Conservation (phyloP, 2,113 vertebrate species). For the Emydura subglobosa region DNA sequence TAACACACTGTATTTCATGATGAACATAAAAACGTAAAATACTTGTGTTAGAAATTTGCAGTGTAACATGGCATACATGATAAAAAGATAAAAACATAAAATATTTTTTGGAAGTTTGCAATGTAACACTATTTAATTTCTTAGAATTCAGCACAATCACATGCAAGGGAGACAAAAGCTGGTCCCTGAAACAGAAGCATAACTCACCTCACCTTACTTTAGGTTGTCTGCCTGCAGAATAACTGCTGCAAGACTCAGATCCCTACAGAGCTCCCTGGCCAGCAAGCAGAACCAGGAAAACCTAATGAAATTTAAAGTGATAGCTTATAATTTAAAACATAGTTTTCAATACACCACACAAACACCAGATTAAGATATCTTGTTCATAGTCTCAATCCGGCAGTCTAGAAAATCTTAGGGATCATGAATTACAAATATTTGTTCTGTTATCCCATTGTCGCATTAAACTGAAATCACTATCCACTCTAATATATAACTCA, state of each 20-base stretch:
- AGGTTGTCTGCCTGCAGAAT: neutral
- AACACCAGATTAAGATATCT: neutral
- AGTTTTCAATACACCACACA: neutral
- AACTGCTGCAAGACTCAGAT: neutral
- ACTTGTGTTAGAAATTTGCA: neutral
- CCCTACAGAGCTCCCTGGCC: neutral
- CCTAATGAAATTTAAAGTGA: neutral
- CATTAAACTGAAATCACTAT: neutral
- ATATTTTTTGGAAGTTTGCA: neutral
- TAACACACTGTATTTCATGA: neutral
- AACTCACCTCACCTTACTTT: neutral
- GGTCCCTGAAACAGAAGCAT: neutral
- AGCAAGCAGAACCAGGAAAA: neutral
- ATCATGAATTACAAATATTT: neutral
- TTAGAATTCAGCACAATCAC: neutral
- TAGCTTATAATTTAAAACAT: too few relatives aligned
- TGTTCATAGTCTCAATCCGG: neutral
- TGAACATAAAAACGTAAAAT: neutral
- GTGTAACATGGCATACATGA: neutral
- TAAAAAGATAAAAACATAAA: neutral
- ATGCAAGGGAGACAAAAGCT: neutral
- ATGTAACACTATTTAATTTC: neutral
- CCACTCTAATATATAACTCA: neutral
- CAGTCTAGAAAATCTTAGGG: neutral
- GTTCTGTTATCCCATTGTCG: neutral